These are phyloP conservation scores for Columbina picui DNA, from an alignment of 2,113 vertebrate genomes.

Conservation along the genomic window DNA sequence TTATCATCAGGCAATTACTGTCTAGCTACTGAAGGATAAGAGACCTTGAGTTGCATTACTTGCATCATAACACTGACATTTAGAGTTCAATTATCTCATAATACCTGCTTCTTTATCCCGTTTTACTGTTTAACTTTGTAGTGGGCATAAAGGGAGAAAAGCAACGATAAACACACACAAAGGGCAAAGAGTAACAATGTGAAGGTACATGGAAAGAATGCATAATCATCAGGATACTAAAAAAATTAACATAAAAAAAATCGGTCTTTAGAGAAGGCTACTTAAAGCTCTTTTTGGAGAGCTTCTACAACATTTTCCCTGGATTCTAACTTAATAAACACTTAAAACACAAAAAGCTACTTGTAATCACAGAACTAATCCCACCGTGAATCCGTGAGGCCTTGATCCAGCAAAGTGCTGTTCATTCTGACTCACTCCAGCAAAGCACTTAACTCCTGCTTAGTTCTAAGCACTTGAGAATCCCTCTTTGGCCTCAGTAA, in stretches of 20 bases:
- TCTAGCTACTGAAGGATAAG: conserved; percentile 49
- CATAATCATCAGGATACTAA: background rate
- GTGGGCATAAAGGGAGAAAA: background rate
- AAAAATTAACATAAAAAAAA: background rate
- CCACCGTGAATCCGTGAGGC: background rate
- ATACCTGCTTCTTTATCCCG: conserved; percentile 42
- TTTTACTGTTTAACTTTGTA: conserved; percentile 19
- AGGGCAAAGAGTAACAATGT: background rate
- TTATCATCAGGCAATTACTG: conserved; percentile 60
- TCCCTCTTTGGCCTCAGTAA: conserved; percentile 26
- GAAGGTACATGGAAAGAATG: background rate
- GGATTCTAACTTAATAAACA: conserved; percentile 19
- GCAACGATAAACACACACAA: background rate
- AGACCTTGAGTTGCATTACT: conserved; percentile 42
- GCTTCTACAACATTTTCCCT: background rate
- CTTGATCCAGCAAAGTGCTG: background rate
- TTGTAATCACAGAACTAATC: conserved; percentile 49
- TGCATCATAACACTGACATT: conserved; percentile 47
- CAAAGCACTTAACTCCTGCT: conserved; percentile 4
- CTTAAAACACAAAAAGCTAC: conserved; percentile 29
- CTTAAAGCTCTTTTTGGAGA: background rate
- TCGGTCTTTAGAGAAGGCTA: background rate
- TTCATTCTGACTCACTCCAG: background rate
- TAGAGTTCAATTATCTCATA: conserved; percentile 50
- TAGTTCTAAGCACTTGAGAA: background rate